Percentiles rank a stretch among this genome's conserved stretches.
Evolutionary conservation across 2,888 invertebrate species (phyloP).

Genomic region (Timema cristinae): DNA sequence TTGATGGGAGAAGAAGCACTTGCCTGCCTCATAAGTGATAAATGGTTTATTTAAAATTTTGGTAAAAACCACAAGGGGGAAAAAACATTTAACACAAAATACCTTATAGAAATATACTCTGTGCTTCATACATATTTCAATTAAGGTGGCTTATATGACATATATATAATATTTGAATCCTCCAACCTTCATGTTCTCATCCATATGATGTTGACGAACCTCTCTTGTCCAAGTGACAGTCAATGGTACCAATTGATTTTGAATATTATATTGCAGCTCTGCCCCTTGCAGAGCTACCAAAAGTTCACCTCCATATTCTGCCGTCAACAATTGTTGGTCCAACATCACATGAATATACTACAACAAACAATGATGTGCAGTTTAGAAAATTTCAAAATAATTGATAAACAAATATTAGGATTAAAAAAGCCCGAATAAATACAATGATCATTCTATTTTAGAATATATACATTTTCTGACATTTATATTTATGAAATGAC

Average conservation of each 20-base stretch:
- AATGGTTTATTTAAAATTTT: too few relatives aligned
- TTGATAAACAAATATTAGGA: too few relatives aligned
- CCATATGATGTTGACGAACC: constrained; percentile 20
- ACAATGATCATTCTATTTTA: too few relatives aligned
- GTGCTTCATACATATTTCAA: background rate
- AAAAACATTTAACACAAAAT: too few relatives aligned
- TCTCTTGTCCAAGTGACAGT: constrained; percentile 36
- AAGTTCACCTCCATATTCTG: constrained; percentile 41
- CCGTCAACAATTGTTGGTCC: constrained; percentile 42
- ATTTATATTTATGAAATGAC: too few relatives aligned
- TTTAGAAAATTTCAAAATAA: too few relatives aligned
- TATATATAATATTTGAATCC: background rate
- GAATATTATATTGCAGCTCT: constrained; percentile 34
- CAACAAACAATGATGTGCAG: constrained; percentile 19
- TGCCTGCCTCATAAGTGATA: too few relatives aligned
- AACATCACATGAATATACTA: constrained; percentile 48
- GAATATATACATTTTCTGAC: too few relatives aligned
- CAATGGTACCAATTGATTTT: constrained; percentile 30
- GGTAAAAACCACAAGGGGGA: too few relatives aligned
- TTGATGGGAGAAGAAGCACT: too few relatives aligned
- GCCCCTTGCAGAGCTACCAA: constrained; percentile 33
- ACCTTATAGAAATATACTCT: too few relatives aligned
- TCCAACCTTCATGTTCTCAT: constrained; percentile 24
- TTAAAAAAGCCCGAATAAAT: too few relatives aligned
- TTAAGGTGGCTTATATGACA: background rate